Evolutionary conservation across 2,797 vertebrate genomes (phyloP).

Genomic region (Remorina albescens): DNA sequence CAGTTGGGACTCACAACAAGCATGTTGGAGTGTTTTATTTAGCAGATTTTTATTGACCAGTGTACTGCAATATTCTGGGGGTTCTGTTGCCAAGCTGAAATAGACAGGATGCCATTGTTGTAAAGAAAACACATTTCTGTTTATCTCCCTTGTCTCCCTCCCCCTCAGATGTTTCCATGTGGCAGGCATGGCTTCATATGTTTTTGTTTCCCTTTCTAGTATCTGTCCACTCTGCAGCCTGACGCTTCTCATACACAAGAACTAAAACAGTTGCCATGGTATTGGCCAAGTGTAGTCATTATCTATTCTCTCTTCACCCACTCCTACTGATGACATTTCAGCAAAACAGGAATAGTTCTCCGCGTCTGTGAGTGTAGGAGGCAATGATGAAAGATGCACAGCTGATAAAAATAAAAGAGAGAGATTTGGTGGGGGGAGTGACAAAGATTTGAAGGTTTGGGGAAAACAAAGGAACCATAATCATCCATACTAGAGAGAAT

Average conservation of each 20-base stretch:
- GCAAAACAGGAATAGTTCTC: slow-evolving; percentile 54
- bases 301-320: slow-evolving; percentile 68
- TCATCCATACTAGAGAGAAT: neutral
- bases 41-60: slow-evolving; percentile 11
- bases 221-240: slow-evolving; percentile 40
- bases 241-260: slow-evolving; percentile 57
- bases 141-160: neutral
- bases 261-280: slow-evolving; percentile 78
- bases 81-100: neutral
- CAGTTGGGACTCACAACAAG: slow-evolving; percentile 17
- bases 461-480: neutral
- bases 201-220: slow-evolving; percentile 50
- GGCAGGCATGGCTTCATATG: slow-evolving; percentile 59
- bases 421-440: neutral
- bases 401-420: slow-evolving; percentile 12
- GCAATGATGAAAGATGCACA: slow-evolving; percentile 22
- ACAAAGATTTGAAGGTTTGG: neutral
- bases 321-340: slow-evolving; percentile 70
- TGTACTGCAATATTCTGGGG: slow-evolving; percentile 8
- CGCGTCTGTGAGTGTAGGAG: slow-evolving; percentile 42
- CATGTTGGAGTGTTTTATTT: neutral
- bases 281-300: slow-evolving; percentile 73
- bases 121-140: slow-evolving; percentile 37
- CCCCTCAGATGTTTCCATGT: slow-evolving; percentile 46
- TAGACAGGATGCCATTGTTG: neutral